These are phyloP conservation scores for Puffinus mauretanicus DNA, from an alignment of 2,113 vertebrate genomes.

Conservation along the genomic window DNA sequence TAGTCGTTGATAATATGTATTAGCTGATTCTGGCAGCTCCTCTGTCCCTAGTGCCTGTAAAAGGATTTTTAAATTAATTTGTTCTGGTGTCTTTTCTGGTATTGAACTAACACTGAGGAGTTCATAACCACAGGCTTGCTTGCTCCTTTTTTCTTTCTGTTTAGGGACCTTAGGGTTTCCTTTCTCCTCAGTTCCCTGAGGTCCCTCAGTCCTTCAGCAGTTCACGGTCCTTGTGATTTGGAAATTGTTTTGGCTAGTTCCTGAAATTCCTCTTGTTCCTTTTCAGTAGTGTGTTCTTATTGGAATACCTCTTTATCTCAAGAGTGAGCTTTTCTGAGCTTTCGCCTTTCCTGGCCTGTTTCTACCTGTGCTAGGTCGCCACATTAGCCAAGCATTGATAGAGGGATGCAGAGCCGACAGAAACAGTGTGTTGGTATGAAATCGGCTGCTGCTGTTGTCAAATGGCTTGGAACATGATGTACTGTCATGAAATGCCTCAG, in stretches of 20 bases:
- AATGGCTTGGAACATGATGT: not conserved
- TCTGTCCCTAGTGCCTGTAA: not conserved
- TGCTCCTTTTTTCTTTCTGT: not conserved
- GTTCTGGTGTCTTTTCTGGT: not conserved
- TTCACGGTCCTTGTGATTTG: not conserved
- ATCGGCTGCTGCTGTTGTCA: not conserved
- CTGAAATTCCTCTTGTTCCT: too few relatives aligned
- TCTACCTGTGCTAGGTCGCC: fast-evolving
- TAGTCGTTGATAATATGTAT: not conserved
- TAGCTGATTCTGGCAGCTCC: not conserved
- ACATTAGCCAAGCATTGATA: fast-evolving
- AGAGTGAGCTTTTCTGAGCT: not conserved
- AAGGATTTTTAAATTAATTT: not conserved
- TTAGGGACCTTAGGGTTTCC: not conserved
- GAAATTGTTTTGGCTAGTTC: not conserved
- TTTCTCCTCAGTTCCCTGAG: not conserved
- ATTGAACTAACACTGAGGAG: not conserved
- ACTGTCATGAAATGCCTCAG: not conserved
- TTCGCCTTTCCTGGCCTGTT: not conserved
- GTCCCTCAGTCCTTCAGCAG: not conserved
- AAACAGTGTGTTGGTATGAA: not conserved
- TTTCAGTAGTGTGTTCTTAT: not conserved
- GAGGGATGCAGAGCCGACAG: not conserved
- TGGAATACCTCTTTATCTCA: too few relatives aligned
- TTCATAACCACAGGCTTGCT: not conserved